These are phyloP conservation scores for Thecophora atra DNA, from an alignment of 2,888 invertebrate genomes.

Conservation along the genomic window DNA sequence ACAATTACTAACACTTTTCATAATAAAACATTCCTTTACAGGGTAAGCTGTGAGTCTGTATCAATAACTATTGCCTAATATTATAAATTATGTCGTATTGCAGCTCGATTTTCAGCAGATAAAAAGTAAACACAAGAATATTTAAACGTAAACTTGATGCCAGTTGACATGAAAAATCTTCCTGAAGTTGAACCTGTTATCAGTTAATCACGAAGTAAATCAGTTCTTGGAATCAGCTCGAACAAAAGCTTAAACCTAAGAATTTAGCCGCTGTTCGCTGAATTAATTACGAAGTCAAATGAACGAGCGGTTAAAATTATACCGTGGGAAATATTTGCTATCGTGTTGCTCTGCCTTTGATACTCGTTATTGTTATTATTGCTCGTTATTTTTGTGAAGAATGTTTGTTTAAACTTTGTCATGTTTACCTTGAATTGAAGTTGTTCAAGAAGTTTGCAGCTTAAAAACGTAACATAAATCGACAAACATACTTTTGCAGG, in stretches of 20 bases:
- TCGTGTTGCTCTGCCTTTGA: background rate
- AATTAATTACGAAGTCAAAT: background rate
- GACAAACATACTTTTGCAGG: background rate
- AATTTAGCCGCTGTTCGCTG: constrained; percentile 19
- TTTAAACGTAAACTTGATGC: background rate
- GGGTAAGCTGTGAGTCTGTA: too few species aligned
- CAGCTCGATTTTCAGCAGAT: too few species aligned
- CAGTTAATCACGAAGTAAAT: constrained; percentile 48
- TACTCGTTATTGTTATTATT: background rate
- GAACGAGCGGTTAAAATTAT: too few species aligned
- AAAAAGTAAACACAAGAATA: too few species aligned
- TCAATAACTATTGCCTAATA: too few species aligned
- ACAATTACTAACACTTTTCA: too few species aligned
- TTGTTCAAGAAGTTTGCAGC: background rate
- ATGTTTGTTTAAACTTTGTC: constrained; percentile 19
- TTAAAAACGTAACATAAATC: constrained; percentile 16
- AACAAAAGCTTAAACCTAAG: background rate
- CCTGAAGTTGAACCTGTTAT: constrained; percentile 35
- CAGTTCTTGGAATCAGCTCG: constrained; percentile 30
- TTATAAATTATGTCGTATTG: too few species aligned
- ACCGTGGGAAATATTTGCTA: too few species aligned
- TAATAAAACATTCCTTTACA: too few species aligned
- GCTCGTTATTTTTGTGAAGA: background rate
- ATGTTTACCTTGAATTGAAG: constrained; percentile 1
- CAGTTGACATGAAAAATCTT: background rate